Evolutionary conservation across 1,140 invertebrate genomes (phyloP), one percentile per base, ranked within the genome.

Genomic region (Papilio polyxenes): DNA sequence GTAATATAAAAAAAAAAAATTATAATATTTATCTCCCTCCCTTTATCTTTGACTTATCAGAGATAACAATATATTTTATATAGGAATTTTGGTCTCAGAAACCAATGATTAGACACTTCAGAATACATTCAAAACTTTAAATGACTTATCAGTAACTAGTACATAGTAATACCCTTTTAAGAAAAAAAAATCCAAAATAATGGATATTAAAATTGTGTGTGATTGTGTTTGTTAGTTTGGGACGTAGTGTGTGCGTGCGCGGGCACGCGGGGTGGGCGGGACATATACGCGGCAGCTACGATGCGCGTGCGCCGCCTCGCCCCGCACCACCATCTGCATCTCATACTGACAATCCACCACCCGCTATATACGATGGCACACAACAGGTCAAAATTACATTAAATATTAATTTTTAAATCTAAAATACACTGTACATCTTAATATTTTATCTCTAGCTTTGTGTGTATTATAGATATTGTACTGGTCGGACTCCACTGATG

Each of bases 401-500:
- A 31, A 11, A 4, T 13, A 17, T 53, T 20, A 20, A 62, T 10
- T 23, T 62, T 62, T 53, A 53, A 1, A 17, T 53, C 3, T 7
- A 17, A 17, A 53, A 17, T 17, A 17, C 17, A 53, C 15, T 53
- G 13, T 53, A 53, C 51, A 17, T 44, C 40, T 44, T 44, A 44
- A 44, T 6, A 44, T 2, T 44, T 44, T 44, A 44, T 44, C 7
- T 44, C 40, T 44, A 7, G 40, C 40, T 44, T 6, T 44, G 7
- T 44, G 7, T 44, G 17, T 79, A 9, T 5, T 65, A 90, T 79
- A 94, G 93, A 96, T 98, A 1, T 92, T 99, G 4, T 99, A 99
- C 94, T 99, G 98, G 98, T 97, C 98, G n/a, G 99, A 99, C 94
- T 97, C 98, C 0, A 97, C 96, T 44, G 98, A 98, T 2, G 98